Percentiles rank a stretch among this genome's conserved stretches.
Conservation (phyloP, 2,888 invertebrate genomes). For the Lepetodrilus schrolli region DNA sequence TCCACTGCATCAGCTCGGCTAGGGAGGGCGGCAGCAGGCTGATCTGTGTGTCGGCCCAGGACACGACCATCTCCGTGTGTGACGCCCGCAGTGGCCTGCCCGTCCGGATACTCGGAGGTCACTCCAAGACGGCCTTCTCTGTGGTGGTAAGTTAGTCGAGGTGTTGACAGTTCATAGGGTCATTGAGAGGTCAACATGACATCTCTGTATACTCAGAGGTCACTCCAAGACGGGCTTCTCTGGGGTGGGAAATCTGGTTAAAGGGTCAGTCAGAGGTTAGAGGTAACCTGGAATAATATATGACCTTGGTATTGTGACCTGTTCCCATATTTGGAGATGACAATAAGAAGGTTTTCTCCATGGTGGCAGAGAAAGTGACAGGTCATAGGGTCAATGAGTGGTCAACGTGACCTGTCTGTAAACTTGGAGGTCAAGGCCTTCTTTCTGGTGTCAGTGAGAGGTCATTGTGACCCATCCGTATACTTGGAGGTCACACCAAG, state of each 20-base stretch:
- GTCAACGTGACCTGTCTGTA: no score
- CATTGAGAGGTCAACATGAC: no score
- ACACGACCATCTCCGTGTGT: slow-evolving; percentile 56
- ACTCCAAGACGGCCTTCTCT: slow-evolving; percentile 57
- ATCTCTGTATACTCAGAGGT: slow-evolving; percentile 59
- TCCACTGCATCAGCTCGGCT: slow-evolving; percentile 54
- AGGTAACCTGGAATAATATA: not conserved
- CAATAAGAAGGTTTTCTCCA: no score
- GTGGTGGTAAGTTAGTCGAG: slow-evolving; percentile 50
- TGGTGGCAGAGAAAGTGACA: no score
- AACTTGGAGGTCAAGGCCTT: no score
- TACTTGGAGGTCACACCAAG: slow-evolving; percentile 57
- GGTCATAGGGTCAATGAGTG: no score
- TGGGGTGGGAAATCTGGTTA: slow-evolving; percentile 49
- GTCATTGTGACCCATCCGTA: no score
- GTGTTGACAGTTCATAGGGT: no score
- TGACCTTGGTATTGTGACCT: no score
- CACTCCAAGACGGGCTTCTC: slow-evolving; percentile 59
- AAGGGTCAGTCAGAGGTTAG: no score
- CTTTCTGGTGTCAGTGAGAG: no score
- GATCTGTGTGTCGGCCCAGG: slow-evolving; percentile 55
- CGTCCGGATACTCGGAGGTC: slow-evolving; percentile 59
- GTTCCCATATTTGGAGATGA: no score
- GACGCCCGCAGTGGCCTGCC: slow-evolving; percentile 59
- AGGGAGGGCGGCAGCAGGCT: slow-evolving; percentile 59